Evolutionary conservation across 2,888 invertebrate genomes (phyloP).

Genomic region (Syrphus vitripennis): DNA sequence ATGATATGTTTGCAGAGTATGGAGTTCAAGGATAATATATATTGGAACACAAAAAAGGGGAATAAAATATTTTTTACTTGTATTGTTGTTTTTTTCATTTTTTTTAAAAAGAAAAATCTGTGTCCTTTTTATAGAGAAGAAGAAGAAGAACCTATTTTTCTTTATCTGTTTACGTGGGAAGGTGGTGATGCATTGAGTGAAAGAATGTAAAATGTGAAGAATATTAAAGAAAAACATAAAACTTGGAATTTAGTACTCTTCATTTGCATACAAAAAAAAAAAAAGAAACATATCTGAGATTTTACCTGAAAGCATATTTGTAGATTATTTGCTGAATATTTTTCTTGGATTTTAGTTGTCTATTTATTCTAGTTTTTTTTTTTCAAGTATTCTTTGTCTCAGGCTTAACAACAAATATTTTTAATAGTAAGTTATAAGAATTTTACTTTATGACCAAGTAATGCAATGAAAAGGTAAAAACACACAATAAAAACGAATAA

Average conservation of each 20-base stretch:
- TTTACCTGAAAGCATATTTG: neutral
- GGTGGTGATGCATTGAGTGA: slow-evolving; percentile 22
- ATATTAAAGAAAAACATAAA: slow-evolving; percentile 40
- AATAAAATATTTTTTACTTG: slow-evolving; percentile 17
- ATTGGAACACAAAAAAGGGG: slow-evolving; percentile 46
- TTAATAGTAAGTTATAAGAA: slow-evolving; percentile 3
- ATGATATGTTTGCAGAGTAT: slow-evolving; percentile 54
- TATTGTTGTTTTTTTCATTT: neutral
- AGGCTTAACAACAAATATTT: neutral
- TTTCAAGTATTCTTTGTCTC: neutral
- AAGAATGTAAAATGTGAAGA: neutral
- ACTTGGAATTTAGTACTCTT: slow-evolving; percentile 28
- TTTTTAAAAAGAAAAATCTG: neutral
- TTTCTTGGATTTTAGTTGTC: neutral
- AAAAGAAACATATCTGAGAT: neutral
- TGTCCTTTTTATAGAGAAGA: neutral
- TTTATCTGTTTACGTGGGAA: neutral
- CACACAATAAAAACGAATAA: neutral
- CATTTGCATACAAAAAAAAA: slow-evolving; percentile 28
- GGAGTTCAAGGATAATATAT: slow-evolving; percentile 35
- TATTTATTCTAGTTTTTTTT: neutral
- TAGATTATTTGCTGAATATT: neutral
- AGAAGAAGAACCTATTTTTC: neutral
- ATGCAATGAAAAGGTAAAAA: neutral
- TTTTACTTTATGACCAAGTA: neutral